A percentile compares a stretch with the other conserved stretches of the same genome.
Conservation (phyloP, 2,797 vertebrate genomes). For the Xenentodon cancila region DNA sequence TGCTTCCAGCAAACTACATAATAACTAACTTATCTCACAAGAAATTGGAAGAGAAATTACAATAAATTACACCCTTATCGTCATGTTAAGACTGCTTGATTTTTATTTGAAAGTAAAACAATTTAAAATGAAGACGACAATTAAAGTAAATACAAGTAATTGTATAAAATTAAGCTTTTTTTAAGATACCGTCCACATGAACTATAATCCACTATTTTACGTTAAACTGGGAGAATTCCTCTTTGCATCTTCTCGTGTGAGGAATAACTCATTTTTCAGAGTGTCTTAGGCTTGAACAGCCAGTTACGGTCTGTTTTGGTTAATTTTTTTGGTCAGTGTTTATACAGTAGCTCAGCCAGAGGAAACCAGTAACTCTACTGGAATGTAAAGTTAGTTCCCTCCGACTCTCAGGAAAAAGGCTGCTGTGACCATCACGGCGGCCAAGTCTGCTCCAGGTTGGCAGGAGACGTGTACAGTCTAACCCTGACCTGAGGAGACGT, state of each 20-base stretch:
- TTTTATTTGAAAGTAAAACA: not conserved
- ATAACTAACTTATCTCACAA: conserved; percentile 29
- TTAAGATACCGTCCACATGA: not conserved
- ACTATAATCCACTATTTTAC: too few relatives aligned
- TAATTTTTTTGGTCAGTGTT: conserved; percentile 30
- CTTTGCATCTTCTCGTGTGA: not conserved
- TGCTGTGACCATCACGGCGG: conserved; percentile 29
- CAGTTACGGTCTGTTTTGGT: not conserved
- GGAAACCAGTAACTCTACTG: conserved; percentile 50
- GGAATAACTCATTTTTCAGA: not conserved
- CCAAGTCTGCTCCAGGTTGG: conserved; percentile 43
- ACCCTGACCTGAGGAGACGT: conserved; percentile 62
- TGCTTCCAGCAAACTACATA: conserved; percentile 26
- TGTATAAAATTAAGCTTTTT: not conserved
- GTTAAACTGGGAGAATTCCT: too few relatives aligned
- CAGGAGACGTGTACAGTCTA: conserved; percentile 51
- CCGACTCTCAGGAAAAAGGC: conserved; percentile 31
- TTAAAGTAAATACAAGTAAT: not conserved
- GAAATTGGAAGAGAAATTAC: conserved; percentile 12
- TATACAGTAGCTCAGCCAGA: conserved; percentile 35
- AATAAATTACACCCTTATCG: not conserved
- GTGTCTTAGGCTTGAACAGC: not conserved
- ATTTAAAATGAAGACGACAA: not conserved
- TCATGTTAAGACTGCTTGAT: not conserved
- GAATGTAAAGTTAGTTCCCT: conserved; percentile 51